Conservation (phyloP, 1,140 invertebrate species). For the Drosophila ironensis region DNA sequence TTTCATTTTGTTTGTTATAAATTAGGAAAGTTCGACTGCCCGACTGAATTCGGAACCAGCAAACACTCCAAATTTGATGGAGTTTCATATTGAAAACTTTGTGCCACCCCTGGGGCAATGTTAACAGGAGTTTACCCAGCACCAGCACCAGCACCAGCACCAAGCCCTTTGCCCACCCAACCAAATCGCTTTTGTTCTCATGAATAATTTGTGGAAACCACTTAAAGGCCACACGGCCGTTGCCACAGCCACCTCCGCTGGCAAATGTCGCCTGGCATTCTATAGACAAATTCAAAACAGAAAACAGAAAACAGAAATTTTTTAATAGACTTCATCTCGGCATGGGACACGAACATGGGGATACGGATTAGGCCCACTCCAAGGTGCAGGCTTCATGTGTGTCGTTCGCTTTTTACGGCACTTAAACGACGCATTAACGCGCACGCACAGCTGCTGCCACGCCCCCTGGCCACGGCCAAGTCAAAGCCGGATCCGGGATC, state of each 20-base stretch:
- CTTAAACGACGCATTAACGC: conserved; percentile 79
- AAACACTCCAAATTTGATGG: too few relatives aligned
- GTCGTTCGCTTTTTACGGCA: conserved; percentile 74
- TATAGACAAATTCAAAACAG: conserved; percentile 71
- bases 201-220: conserved; percentile 76
- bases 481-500: not conserved
- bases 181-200: conserved; percentile 46
- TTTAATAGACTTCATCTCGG: conserved; percentile 61
- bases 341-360: not conserved
- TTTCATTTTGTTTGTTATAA: too few relatives aligned
- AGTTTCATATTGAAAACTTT: too few relatives aligned
- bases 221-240: conserved; percentile 61
- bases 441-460: conserved; percentile 71
- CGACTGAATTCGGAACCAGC: too few relatives aligned
- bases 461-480: conserved; percentile 13
- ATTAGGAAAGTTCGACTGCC: too few relatives aligned
- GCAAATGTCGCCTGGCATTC: conserved; percentile 60
- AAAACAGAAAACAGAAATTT: conserved; percentile 43
- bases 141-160: not conserved
- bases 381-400: conserved; percentile 32
- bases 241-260: not conserved
- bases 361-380: conserved; percentile 2
- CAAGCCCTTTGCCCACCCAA: not conserved
- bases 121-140: too few relatives aligned
- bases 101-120: too few relatives aligned